phyloP scores from a whole-genome alignment of 2,113 vertebrate species.

The Nicator chloris region DNA sequence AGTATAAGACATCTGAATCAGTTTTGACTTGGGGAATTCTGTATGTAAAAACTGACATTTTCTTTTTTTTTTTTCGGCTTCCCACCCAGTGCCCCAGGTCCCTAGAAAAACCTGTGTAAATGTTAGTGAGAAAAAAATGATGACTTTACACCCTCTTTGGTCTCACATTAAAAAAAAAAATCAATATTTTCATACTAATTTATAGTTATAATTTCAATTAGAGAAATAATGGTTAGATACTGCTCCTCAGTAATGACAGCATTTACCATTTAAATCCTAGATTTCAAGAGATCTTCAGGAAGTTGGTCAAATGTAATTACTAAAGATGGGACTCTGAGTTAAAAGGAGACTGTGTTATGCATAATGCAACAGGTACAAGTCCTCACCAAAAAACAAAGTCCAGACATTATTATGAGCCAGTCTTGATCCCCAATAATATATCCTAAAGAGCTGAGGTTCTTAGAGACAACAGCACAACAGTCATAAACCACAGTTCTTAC shows the following conservation, averaged over 20 bases:
- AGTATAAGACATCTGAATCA: slow-evolving; percentile 25
- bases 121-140: neutral
- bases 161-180: neutral
- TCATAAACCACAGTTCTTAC: neutral
- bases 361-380: neutral
- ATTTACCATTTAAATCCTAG: neutral
- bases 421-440: neutral
- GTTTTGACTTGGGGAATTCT: slow-evolving; percentile 38
- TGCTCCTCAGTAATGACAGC: neutral
- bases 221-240: neutral
- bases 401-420: neutral
- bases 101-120: slow-evolving; percentile 19
- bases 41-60: slow-evolving; percentile 65
- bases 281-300: neutral
- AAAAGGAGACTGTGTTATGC: neutral
- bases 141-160: neutral
- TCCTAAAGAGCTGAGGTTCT: neutral
- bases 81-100: neutral
- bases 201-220: neutral
- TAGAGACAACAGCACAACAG: neutral
- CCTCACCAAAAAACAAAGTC: neutral
- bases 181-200: neutral
- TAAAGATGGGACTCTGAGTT: neutral
- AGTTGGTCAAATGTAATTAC: neutral
- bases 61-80: neutral